phyloP scores from a whole-genome alignment of 2,888 invertebrate species.

The Chalcosyrphus nemorum region DNA sequence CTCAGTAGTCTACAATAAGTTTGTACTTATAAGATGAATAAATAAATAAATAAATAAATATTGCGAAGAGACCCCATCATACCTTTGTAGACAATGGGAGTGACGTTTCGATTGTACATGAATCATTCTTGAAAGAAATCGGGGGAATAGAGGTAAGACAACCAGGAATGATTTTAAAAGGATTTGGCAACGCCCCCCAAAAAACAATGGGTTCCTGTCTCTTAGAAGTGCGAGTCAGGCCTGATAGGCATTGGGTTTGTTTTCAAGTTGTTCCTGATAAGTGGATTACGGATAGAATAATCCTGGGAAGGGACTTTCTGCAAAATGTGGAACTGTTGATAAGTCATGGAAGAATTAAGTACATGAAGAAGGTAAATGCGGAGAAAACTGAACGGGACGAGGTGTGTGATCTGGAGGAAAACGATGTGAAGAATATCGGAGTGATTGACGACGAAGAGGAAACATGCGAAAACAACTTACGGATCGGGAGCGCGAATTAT shows the following conservation, averaged over 20 bases:
- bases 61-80: background rate
- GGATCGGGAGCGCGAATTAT: constrained; percentile 61
- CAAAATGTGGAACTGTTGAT: constrained; percentile 18
- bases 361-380: background rate
- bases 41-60: no score
- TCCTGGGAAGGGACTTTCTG: constrained; percentile 24
- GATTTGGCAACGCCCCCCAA: background rate
- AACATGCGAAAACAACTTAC: constrained; percentile 63
- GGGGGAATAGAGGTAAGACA: background rate
- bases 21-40: no score
- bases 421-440: background rate
- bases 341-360: background rate
- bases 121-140: background rate
- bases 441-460: background rate
- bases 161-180: constrained; percentile 9
- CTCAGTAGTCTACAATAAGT: no score
- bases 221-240: background rate
- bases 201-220: constrained; percentile 23
- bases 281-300: constrained; percentile 12
- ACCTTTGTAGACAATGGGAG: constrained; percentile 23
- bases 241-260: background rate
- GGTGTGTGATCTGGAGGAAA: constrained; percentile 3
- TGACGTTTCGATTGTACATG: constrained; percentile 14
- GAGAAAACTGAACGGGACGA: background rate
- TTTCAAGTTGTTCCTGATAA: constrained; percentile 15